phyloP scores from a whole-genome alignment of 2,797 vertebrate genomes.

The Danionella dracula region DNA sequence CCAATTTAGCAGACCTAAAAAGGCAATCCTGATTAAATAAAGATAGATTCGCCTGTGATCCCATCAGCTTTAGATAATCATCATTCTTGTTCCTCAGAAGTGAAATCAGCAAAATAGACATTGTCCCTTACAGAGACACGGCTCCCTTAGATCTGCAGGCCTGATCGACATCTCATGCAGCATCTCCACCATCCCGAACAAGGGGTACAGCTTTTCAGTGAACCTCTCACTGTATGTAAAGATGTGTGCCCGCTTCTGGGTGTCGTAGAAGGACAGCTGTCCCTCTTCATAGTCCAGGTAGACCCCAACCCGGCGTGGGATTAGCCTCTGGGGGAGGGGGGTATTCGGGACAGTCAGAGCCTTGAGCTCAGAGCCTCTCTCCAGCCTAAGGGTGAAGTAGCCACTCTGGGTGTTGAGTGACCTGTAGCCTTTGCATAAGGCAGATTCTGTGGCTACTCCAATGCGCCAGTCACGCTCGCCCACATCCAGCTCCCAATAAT shows the following conservation, averaged over 20 bases:
- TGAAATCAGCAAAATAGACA: constrained; percentile 67
- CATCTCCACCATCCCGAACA: constrained; percentile 73
- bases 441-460: constrained; percentile 64
- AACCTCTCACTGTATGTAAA: constrained; percentile 71
- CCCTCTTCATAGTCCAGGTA: constrained; percentile 72
- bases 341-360: constrained; percentile 65
- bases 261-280: constrained; percentile 75
- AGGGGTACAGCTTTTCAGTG: constrained; percentile 64
- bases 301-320: constrained; percentile 63
- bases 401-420: constrained; percentile 65
- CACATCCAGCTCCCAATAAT: constrained; percentile 78
- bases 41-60: too few relatives aligned
- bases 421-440: constrained; percentile 61
- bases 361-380: constrained; percentile 67
- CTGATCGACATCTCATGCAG: constrained; percentile 65
- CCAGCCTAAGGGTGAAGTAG: constrained; percentile 70
- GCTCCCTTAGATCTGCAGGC: constrained; percentile 51
- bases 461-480: constrained; percentile 72
- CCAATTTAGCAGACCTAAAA: too few relatives aligned
- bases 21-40: too few relatives aligned
- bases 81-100: too few relatives aligned
- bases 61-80: too few relatives aligned
- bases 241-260: constrained; percentile 66
- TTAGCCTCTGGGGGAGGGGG: constrained; percentile 42
- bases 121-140: constrained; percentile 66